Evolutionary conservation across 2,113 vertebrate genomes (phyloP), one percentile per base, ranked within the genome.

Genomic region (Callipepla squamata): DNA sequence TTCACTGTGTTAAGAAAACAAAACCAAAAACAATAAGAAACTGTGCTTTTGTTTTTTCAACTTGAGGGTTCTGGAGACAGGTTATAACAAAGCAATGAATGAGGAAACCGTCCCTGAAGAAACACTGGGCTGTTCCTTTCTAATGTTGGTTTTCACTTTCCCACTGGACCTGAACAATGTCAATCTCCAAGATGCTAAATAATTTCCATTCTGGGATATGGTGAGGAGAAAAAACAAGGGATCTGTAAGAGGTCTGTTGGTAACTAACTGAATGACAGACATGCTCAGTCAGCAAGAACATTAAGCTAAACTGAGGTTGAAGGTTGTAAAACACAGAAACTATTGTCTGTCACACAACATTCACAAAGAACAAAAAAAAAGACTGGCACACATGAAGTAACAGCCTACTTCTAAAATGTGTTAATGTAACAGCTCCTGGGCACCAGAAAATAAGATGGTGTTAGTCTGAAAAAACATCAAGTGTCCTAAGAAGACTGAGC

Each of bases 1-100:
- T 97, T 99, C 97, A 51, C 98, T 99, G 96, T 18, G 65, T 86
- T 78, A 57, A 94, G 58, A 93, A 78, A 34, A 30, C 15, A 58
- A 80, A 61, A 94, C 48, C 91, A 78, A 34, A 18, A 25, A 47
- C 17, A 42, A 16, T 2, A 34, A 42, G 38, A 59, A 67, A 34
- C 17, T 1, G 62, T 0, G 1, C 2, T 76, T 78, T 63, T 55
- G 14, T 30, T 88, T 70, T 69, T 68, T 32, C 38, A 53, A 21
- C 59, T 13, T 16, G 16, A 89, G 61, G 8, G 11, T n/a, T 94
- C 45, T 75, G 68, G 81, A 80, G 57, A 65, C 10, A 67, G 16
- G 50, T 73, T 65, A 45, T 11, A 57, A 48, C 1, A 36, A 13
- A 79, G 48, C 3, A 66, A 13, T 1, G 11, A 80, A 40, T 0